Percentiles rank a stretch among this genome's conserved stretches.
phyloP scores from a whole-genome alignment of 2,888 invertebrate genomes.

The Dryobota labecula region DNA sequence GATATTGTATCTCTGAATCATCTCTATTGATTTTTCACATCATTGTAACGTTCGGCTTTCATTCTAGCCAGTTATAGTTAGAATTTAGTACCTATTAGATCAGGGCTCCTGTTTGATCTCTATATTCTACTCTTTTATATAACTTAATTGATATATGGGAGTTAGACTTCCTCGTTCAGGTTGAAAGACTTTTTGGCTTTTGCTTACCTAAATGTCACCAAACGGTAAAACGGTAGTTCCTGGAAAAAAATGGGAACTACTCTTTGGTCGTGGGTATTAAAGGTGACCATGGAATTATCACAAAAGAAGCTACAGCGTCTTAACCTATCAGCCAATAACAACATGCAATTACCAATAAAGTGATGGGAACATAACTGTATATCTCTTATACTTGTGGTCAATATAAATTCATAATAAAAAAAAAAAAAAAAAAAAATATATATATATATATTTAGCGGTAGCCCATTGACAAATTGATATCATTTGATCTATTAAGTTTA shows the following conservation, averaged over 20 bases:
- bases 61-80: background rate
- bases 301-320: background rate
- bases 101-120: background rate
- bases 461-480: background rate
- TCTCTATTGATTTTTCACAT: background rate
- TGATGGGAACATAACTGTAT: background rate
- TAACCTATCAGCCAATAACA: background rate
- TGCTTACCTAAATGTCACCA: background rate
- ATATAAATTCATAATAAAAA: too few species aligned
- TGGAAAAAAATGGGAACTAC: background rate
- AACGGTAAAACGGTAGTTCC: background rate
- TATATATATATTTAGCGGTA: background rate
- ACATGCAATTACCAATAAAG: background rate
- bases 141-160: background rate
- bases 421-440: too few species aligned
- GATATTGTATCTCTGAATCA: conserved; percentile 35
- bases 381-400: background rate
- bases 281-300: background rate
- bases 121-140: background rate
- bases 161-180: background rate
- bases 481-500: background rate
- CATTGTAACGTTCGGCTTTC: background rate
- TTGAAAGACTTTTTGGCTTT: background rate
- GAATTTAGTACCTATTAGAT: background rate
- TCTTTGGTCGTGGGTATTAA: too few species aligned